phyloP scores from a whole-genome alignment of 2,113 vertebrate species.

The Balaeniceps rex region DNA sequence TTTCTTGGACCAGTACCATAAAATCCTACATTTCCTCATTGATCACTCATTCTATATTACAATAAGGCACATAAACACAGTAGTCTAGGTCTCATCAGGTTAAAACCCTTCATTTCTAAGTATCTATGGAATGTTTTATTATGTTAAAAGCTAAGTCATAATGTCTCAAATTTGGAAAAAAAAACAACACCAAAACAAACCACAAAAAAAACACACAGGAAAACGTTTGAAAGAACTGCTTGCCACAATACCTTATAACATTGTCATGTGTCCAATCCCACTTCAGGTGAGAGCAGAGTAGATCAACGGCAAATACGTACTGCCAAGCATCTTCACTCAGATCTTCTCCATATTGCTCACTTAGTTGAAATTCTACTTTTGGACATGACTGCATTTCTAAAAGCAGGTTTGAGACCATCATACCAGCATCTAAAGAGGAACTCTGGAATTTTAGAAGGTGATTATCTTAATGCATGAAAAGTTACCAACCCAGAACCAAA shows the following conservation, averaged over 20 bases:
- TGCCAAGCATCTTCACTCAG: slow-evolving; percentile 84
- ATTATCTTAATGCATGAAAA: neutral
- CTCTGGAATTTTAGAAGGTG: slow-evolving; percentile 69
- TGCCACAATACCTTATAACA: slow-evolving; percentile 80
- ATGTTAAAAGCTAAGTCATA: neutral
- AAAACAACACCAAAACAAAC: neutral
- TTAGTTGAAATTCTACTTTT: slow-evolving; percentile 77
- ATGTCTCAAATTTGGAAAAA: neutral
- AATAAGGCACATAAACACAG: neutral
- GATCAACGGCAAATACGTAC: slow-evolving; percentile 82
- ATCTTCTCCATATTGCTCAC: slow-evolving; percentile 82
- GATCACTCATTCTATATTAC: neutral
- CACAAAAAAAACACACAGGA: neutral
- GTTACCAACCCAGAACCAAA: neutral
- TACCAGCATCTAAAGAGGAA: slow-evolving; percentile 78
- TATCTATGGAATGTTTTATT: neutral
- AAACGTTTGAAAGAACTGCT: neutral
- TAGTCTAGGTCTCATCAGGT: neutral
- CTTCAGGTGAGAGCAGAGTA: slow-evolving; percentile 86
- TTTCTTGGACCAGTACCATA: neutral
- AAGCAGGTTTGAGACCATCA: slow-evolving; percentile 80
- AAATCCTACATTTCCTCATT: neutral
- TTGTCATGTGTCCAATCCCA: slow-evolving; percentile 92
- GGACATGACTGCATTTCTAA: slow-evolving; percentile 78
- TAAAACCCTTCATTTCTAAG: neutral